Evolutionary conservation across 2,113 vertebrate species (phyloP).

Genomic region (Cyrtonyx montezumae): DNA sequence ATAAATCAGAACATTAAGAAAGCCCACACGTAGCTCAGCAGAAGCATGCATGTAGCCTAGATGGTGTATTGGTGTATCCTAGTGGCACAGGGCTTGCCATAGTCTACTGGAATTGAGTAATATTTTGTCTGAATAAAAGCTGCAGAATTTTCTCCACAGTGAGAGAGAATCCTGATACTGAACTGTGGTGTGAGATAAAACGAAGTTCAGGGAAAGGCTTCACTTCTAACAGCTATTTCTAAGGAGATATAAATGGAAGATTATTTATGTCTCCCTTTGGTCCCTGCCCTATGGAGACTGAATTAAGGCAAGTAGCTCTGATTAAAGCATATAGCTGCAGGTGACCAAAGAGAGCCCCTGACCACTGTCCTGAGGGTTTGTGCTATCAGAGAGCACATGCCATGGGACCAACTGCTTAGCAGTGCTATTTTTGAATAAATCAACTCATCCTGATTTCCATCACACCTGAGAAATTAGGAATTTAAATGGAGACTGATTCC

Average conservation of each 20-base stretch:
- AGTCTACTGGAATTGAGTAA: background rate
- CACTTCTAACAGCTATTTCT: background rate
- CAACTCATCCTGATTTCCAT: background rate
- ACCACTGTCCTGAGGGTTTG: background rate
- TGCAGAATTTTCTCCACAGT: background rate
- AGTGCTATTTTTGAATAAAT: background rate
- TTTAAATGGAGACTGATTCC: background rate
- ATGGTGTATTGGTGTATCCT: rapidly evolving
- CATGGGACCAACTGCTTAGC: background rate
- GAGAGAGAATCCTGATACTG: background rate
- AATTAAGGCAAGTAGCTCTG: background rate
- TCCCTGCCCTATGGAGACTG: background rate
- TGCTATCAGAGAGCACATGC: background rate
- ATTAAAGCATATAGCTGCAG: background rate
- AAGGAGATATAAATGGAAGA: background rate
- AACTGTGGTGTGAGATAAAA: background rate
- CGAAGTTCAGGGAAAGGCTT: background rate
- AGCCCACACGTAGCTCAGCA: background rate
- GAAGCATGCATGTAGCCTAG: background rate
- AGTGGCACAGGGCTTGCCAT: background rate
- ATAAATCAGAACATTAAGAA: background rate
- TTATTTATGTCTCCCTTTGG: background rate
- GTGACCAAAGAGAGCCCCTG: background rate
- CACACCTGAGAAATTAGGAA: background rate
- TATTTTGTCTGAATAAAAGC: background rate